These are phyloP conservation scores for Alviniconcha marisindica DNA, from an alignment of 1,140 invertebrate genomes.

Conservation along the genomic window DNA sequence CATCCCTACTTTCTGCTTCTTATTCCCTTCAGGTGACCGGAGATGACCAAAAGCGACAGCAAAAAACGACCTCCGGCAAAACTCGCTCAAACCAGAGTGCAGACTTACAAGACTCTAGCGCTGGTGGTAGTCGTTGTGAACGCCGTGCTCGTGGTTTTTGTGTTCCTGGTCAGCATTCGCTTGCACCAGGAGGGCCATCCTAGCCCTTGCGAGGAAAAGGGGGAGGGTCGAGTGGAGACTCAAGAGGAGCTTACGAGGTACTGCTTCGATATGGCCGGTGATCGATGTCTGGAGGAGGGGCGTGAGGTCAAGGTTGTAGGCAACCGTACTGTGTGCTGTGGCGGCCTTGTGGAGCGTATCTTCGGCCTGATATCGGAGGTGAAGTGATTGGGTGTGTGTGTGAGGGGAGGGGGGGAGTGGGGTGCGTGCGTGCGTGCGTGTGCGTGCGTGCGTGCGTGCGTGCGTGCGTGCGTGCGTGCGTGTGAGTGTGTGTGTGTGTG, in stretches of 20 bases:
- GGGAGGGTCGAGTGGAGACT: too few species aligned
- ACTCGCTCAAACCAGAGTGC: background rate
- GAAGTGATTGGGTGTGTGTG: background rate
- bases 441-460: conserved; percentile 5
- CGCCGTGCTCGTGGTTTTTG: background rate
- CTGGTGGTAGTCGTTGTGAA: background rate
- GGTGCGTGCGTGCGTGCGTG: conserved; percentile 6
- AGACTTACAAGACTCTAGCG: background rate
- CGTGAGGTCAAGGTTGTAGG: background rate
- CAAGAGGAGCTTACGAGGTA: background rate
- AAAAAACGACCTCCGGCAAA: background rate
- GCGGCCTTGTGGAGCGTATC: background rate
- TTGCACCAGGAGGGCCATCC: too few species aligned
- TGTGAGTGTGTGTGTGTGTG: too few species aligned
- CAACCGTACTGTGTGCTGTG: background rate
- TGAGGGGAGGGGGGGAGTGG: background rate
- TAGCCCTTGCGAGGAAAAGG: too few species aligned
- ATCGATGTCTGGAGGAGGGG: background rate
- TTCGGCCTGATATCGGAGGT: background rate
- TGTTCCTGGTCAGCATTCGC: too few species aligned
- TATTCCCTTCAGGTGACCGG: background rate
- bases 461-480: background rate
- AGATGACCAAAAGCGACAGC: background rate
- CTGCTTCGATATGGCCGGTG: background rate
- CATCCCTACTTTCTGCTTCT: background rate